Evolutionary conservation across 2,113 vertebrate genomes (phyloP).

Genomic region (Pavo muticus): DNA sequence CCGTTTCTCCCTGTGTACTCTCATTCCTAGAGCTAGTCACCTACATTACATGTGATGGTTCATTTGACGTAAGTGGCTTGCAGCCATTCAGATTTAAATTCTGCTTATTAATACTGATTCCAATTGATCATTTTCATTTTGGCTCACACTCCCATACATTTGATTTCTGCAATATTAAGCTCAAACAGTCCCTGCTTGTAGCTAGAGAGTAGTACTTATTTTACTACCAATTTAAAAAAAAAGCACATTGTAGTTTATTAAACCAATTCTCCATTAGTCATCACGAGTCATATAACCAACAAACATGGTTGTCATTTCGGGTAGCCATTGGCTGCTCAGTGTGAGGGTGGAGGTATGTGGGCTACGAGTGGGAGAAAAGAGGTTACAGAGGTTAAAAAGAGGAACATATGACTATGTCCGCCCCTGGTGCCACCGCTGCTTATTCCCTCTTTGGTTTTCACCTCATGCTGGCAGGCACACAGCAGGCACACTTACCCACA

Average conservation of each 20-base stretch:
- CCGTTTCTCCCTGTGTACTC: background rate
- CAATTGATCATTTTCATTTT: background rate
- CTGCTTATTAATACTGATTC: constrained; percentile 28
- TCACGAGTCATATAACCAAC: background rate
- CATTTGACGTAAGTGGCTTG: background rate
- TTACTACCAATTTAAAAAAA: constrained; percentile 16
- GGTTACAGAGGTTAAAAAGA: constrained; percentile 69
- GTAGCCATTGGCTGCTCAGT: constrained; percentile 25
- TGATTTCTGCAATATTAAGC: background rate
- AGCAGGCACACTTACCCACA: background rate
- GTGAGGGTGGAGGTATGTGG: constrained; percentile 58
- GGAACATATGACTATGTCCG: constrained; percentile 56
- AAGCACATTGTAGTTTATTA: constrained; percentile 18
- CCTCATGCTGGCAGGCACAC: background rate
- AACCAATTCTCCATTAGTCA: constrained; percentile 62
- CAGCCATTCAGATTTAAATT: background rate
- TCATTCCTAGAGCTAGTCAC: background rate
- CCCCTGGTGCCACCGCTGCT: constrained; percentile 13
- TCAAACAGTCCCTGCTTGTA: background rate
- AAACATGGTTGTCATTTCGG: background rate
- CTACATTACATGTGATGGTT: background rate
- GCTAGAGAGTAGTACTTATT: constrained; percentile 26
- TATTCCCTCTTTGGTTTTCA: background rate
- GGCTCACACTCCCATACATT: constrained; percentile 22
- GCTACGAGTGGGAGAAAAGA: constrained; percentile 52